Evolutionary conservation across 2,888 invertebrate genomes (phyloP).

Genomic region (Meta bourneti): DNA sequence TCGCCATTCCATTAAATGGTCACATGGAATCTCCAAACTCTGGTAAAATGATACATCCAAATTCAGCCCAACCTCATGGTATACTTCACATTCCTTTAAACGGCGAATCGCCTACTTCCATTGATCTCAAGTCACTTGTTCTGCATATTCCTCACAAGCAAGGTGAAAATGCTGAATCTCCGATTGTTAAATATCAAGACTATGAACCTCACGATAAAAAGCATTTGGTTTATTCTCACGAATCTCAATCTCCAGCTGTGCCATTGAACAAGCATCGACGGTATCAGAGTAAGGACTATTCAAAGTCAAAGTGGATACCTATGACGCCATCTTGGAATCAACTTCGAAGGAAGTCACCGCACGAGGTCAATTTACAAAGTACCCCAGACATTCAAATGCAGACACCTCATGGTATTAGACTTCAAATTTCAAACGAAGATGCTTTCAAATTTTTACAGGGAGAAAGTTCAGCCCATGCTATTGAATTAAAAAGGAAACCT

Average conservation of each 20-base stretch:
- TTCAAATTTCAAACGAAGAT: conserved; percentile 17
- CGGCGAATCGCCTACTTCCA: neutral
- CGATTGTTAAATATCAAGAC: neutral
- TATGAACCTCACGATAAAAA: neutral
- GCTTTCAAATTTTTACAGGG: conserved; percentile 24
- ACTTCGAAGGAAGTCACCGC: neutral
- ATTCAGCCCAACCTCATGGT: conserved; percentile 38
- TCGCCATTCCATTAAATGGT: conserved; percentile 44
- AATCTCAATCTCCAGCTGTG: neutral
- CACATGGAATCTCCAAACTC: neutral
- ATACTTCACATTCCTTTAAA: conserved; percentile 41
- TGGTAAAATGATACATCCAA: neutral
- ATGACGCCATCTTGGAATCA: conserved; percentile 29
- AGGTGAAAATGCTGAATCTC: neutral
- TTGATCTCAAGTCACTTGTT: conserved; percentile 8
- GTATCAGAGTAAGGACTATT: conserved; percentile 32
- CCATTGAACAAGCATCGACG: neutral
- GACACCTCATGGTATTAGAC: neutral
- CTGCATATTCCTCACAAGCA: conserved; percentile 3
- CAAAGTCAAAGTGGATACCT: conserved; percentile 54
- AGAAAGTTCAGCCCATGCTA: conserved; percentile 13
- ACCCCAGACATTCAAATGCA: neutral
- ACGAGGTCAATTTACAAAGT: neutral
- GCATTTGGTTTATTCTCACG: neutral
- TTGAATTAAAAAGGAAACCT: neutral